A percentile compares a stretch with the other conserved stretches of the same genome.
Evolutionary conservation across 1,140 invertebrate genomes (phyloP).

Genomic region (Calosoma granatense): DNA sequence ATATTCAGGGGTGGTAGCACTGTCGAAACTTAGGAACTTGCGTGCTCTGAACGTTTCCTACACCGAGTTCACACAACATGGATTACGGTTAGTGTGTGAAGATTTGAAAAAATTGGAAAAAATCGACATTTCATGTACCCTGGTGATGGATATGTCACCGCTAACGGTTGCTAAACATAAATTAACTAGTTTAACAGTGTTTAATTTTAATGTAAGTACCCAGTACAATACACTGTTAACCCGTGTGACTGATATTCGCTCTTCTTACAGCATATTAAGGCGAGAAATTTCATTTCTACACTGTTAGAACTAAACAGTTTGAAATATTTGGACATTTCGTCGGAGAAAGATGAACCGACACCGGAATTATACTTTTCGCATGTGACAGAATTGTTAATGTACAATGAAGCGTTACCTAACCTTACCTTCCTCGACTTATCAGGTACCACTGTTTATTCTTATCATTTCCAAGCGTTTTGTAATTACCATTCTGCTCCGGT

Average conservation of each 20-base stretch:
- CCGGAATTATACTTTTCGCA: slow-evolving; percentile 20
- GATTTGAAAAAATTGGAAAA: slow-evolving; percentile 56
- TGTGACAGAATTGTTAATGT: slow-evolving; percentile 39
- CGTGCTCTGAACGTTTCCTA: slow-evolving; percentile 59
- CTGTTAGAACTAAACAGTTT: slow-evolving; percentile 49
- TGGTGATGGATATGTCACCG: slow-evolving; percentile 55
- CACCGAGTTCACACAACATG: slow-evolving; percentile 61
- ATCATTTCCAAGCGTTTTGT: background rate
- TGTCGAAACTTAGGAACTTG: slow-evolving; percentile 48
- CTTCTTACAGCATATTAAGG: background rate
- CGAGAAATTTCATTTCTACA: slow-evolving; percentile 41
- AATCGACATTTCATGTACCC: slow-evolving; percentile 61
- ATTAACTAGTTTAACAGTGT: slow-evolving; percentile 51
- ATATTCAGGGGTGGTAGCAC: slow-evolving; percentile 32
- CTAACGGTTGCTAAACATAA: slow-evolving; percentile 50
- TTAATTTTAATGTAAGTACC: slow-evolving; percentile 46
- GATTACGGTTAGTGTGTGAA: slow-evolving; percentile 56
- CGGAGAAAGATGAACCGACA: slow-evolving; percentile 38
- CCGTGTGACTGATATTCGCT: background rate
- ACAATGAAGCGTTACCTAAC: slow-evolving; percentile 45
- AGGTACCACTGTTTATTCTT: slow-evolving; percentile 33
- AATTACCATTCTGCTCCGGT: background rate
- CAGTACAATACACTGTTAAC: slow-evolving; percentile 29
- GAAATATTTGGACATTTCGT: slow-evolving; percentile 54
- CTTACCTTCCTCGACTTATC: slow-evolving; percentile 60